These are phyloP conservation scores for Piliocolobus tephrosceles DNA, from an alignment of 2,113 vertebrate species.

Conservation along the genomic window DNA sequence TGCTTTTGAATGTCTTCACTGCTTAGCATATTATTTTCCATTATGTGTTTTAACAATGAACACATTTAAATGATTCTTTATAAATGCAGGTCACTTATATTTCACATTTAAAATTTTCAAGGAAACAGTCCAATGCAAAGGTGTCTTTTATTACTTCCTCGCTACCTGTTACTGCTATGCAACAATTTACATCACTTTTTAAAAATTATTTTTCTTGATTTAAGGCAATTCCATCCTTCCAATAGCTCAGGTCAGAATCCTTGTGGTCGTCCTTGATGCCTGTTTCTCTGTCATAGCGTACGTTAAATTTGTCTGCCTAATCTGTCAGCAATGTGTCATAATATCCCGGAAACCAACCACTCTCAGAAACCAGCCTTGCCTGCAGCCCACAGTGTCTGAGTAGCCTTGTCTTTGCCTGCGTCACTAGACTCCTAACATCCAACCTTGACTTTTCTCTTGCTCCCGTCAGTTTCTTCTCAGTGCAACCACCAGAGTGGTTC, in stretches of 20 bases:
- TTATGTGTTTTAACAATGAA: neutral
- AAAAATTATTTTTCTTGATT: neutral
- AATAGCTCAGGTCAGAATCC: neutral
- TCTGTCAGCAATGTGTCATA: neutral
- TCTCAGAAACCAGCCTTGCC: neutral
- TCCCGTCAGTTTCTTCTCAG: neutral
- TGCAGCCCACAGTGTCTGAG: neutral
- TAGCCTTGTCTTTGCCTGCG: rapidly evolving
- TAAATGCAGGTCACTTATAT: neutral
- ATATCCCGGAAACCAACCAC: neutral
- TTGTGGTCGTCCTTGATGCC: neutral
- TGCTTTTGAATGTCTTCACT: neutral
- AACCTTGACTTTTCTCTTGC: neutral
- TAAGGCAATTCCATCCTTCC: neutral
- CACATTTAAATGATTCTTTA: neutral
- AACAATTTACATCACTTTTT: neutral
- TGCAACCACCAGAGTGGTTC: too few relatives aligned
- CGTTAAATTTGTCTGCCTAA: neutral
- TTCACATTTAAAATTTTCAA: neutral
- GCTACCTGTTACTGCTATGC: neutral
- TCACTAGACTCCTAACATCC: rapidly evolving
- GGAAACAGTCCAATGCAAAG: neutral
- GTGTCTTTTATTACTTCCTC: neutral
- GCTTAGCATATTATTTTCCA: neutral
- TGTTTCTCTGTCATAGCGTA: neutral